Evolutionary conservation across 2,113 vertebrate species (phyloP), one percentile per base, ranked within the genome.

Genomic region (Poecile atricapillus): DNA sequence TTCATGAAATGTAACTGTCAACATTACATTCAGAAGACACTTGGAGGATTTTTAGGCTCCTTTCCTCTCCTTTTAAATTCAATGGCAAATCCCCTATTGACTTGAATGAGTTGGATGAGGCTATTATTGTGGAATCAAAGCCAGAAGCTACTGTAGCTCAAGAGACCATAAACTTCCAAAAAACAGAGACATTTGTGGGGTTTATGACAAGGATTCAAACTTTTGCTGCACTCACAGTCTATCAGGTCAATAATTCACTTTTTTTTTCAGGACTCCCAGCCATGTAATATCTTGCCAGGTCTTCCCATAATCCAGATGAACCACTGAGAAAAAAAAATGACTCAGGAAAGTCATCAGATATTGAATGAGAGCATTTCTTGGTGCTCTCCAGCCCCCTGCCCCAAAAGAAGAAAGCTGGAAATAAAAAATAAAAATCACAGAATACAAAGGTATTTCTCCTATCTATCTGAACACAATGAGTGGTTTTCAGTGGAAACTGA

Each of bases 171-270:
- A 97, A 90, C 60, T 79, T 91, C 56, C 22, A 81, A 68, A 41
- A 41, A 60, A 69, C 79, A 82, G 81, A 81, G 35, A 85, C 59
- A 88, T 68, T 95, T 74, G 63, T 93, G 62, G 31, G 28, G 18
- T 95, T 97, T 96, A 89, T 94, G 82, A 95, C 47, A 95, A 85
- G 43, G 73, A 93, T 81, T 96, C 70, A 88, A 90, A 86, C 60
- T 95, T 92, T 70, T 68, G 43, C 71, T 85, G 75, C 87, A 73
- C 50, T 96, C 93, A 81, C 83, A 95, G 73, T 33, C 79, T 76
- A 84, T 49, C 65, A 76, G 50, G 87, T 97, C 96, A 97, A 96
- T 97, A 96, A 95, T 85, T 88, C 69, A 67, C 50, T 15, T 90
- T 95, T 97, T 96, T 71, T 95, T 64, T 59, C 44, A 76, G 30